These are phyloP conservation scores for Campoletis raptor DNA, from an alignment of 2,888 invertebrate genomes.

Conservation along the genomic window DNA sequence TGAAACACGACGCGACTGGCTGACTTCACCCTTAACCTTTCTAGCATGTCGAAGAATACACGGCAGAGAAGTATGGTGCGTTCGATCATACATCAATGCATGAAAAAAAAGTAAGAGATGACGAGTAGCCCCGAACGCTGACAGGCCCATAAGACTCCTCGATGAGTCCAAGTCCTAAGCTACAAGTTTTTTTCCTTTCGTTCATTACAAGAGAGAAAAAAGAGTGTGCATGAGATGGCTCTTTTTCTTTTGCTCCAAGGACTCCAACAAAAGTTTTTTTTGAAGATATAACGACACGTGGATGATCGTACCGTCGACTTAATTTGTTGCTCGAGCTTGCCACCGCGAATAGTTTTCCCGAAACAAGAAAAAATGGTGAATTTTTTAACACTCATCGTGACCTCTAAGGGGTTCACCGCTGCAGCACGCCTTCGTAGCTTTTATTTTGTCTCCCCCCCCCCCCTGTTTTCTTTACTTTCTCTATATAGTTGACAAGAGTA, in stretches of 20 bases:
- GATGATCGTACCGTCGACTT: not conserved
- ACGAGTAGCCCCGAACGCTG: conserved; percentile 74
- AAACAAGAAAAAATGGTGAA: conserved; percentile 15
- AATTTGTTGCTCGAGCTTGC: conserved; percentile 13
- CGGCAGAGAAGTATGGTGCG: conserved; percentile 33
- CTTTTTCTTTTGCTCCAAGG: conserved; percentile 37
- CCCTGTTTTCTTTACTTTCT: not conserved
- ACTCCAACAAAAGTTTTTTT: conserved; percentile 40
- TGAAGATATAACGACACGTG: conserved; percentile 39
- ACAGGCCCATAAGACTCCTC: conserved; percentile 72
- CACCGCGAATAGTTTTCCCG: conserved; percentile 20
- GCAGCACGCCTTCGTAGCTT: conserved; percentile 58
- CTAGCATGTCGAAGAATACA: conserved; percentile 53
- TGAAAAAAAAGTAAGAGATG: conserved; percentile 69
- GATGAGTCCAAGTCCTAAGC: conserved; percentile 57
- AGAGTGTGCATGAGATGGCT: conserved; percentile 12
- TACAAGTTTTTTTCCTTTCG: conserved; percentile 15
- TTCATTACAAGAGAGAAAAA: conserved; percentile 43
- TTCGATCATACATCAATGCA: conserved; percentile 67
- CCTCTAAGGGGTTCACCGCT: conserved; percentile 2
- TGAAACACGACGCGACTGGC: conserved; percentile 55
- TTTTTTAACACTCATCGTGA: conserved; percentile 46
- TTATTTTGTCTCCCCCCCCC: conserved; percentile 36
- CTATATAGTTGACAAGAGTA: not conserved
- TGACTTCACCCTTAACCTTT: conserved; percentile 72